phyloP scores from a whole-genome alignment of 2,888 invertebrate species.

The Limnephilus auricula region DNA sequence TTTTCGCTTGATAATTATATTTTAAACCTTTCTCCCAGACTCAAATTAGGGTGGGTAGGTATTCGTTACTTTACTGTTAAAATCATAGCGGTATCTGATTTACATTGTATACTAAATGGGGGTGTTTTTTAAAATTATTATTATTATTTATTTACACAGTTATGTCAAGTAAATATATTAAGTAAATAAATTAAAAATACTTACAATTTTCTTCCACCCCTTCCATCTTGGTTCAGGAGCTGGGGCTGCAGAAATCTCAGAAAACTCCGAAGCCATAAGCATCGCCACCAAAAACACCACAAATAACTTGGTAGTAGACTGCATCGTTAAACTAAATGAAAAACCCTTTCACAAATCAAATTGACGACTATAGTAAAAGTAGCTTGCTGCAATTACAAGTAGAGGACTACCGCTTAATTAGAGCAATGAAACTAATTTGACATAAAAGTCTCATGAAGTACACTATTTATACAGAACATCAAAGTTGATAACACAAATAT shows the following conservation, averaged over 20 bases:
- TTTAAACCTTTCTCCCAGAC: neutral
- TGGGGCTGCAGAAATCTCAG: constrained; percentile 37
- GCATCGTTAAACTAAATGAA: constrained; percentile 11
- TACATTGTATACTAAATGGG: no score
- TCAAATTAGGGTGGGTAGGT: no score
- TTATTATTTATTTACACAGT: no score
- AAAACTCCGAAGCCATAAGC: constrained; percentile 48
- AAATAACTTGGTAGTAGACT: constrained; percentile 35
- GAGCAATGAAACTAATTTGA: neutral
- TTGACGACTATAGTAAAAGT: neutral
- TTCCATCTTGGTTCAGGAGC: constrained; percentile 59
- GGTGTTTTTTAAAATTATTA: neutral
- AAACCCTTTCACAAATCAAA: neutral
- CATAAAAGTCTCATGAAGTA: neutral
- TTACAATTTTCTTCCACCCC: constrained; percentile 59
- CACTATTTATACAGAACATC: neutral
- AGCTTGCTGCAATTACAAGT: neutral
- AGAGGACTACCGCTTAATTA: neutral
- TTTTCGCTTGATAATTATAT: neutral
- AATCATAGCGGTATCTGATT: no score
- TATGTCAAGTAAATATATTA: neutral
- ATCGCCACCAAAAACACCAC: constrained; percentile 57
- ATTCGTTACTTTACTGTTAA: neutral
- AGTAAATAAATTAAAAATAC: neutral
- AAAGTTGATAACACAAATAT: neutral